Evolutionary conservation across 1,140 invertebrate genomes (phyloP), one percentile per base, ranked within the genome.

Genomic region (Elysia chlorotica): DNA sequence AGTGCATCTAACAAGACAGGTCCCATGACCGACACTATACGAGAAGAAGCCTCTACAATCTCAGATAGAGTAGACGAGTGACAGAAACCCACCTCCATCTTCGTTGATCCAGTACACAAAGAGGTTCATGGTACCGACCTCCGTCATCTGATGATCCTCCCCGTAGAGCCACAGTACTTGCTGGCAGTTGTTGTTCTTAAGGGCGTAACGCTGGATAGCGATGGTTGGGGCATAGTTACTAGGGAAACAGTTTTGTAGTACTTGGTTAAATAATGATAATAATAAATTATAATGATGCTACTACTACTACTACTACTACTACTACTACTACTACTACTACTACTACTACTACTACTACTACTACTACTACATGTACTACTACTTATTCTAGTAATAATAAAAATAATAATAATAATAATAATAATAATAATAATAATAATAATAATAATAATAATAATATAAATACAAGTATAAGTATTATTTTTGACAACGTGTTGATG

Each of bases 121-220:
- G 61, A 99, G 92, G 83, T 99, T 99, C 98, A 99, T 99, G 10
- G 97, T 96, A 53, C 98, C 98, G 59, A 96, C 96, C 91, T 99
- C 98, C 0, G 98, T 99, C 1, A 99, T 81, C 84, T 97, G 91
- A 85, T 98, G 92, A 83, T 99, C 92, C 3, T 96, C 92, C 10
- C 97, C 98, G 87, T 93, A 99, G 4, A 99, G 88, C 98, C 98
- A 99, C 6, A 99, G 87, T 2, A 99, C 96, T 90, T 99, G 98
- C 80, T 99, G 96, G 67, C 95, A 92, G 3, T 95, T 95, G 80
- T 91, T 89, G 71, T 91, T 89, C 4, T 89, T 88, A 6, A 79
- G 65, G 0, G 98, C 98, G 77, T 92, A 89, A 76, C 92, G 92
- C 87, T 92, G 88, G 14, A 90, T 78, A 30, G 78, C 71, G 48